Evolutionary conservation across 1,140 invertebrate species (phyloP), one percentile per base, ranked within the genome.

Genomic region (Spodoptera frugiperda): DNA sequence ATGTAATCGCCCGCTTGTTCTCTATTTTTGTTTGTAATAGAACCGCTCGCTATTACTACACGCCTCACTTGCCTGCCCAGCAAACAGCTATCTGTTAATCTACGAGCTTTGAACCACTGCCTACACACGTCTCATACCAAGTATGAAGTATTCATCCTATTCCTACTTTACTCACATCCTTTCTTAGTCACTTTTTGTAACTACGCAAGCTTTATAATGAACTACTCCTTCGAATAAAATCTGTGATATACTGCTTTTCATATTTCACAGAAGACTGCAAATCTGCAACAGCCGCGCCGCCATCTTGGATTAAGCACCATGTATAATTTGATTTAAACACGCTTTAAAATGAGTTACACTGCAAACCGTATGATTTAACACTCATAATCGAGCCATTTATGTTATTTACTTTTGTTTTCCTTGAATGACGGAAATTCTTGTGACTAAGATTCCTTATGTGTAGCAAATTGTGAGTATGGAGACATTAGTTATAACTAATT

Each of bases 251-350:
- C 25, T 44, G 49, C 17, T 53, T 39, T 39, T 15, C 25, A 70
- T 54, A 39, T 53, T 70, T 44, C 49, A 17, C 30, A 53, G 25
- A 39, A 10, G 30, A 33, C 51, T 54, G 67, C 67, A 44, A 76
- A 4, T 39, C 33, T 39, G 6, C 33, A 39, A 8, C 33, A 6
- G 6, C 9, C 33, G 15, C 51, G 57, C 53, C 71, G 61, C 61
- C 78, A 65, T 63, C 46, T 63, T 55, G 70, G 51, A 78, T 84
- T 77, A 81, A 81, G 59, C 59, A 79, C 67, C 79, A 78, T 84
- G 84, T 84, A 87, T 87, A 81, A 84, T 82, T 80, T 77, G 70
- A 83, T 83, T 80, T 87, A 84, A 79, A 76, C 67, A 54, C 73
- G 77, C 46, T 76, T 54, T 67, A 25, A 8, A 54, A 55, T 70